Evolutionary conservation across 2,113 vertebrate species (phyloP), one percentile per base, ranked within the genome.

Genomic region (Heliornis fulica): DNA sequence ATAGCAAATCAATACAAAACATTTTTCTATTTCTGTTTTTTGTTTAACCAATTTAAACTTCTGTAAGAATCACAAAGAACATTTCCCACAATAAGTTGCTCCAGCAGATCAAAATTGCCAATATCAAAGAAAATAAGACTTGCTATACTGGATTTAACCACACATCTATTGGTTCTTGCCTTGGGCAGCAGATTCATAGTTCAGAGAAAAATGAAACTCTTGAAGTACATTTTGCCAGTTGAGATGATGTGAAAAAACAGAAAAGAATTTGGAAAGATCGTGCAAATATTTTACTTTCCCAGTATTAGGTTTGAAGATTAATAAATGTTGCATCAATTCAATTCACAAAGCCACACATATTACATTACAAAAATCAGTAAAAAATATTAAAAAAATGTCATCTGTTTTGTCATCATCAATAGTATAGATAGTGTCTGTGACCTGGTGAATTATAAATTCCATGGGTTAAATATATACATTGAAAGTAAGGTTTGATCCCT

Each of bases 111-210:
- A 87, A 93, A 76, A 57, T 72, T 76, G 23, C 13, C 28, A 53
- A 68, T 95, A 82, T 94, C 85, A 91, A 90, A 94, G 61, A 85
- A 76, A 93, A 48, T 76, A 83, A 53, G 66, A 48, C n/a, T 90
- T 76, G 7, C 11, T 60, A 7, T 77, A 61, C 43, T 61, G 50
- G 40, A 93, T 91, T 91, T 91, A 56, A 68, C 72, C 51, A 87
- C 19, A 29, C 17, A 46, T 60, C 66, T 74, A 19, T 54, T 89
- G 15, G 8, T 66, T 94, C 84, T 94, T 91, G 81, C 74, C 92
- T 87, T 91, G 65, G 81, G 77, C 87, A 93, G 48, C 15, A 84
- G 81, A 82, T 79, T 91, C 65, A 40, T 16, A 84, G 32, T 76
- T 83, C 82, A 90, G 82, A 75, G 61, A 76, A 46, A 84, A 94